Conservation (phyloP, 2,113 vertebrate genomes). For the Megaceryle maxima region DNA sequence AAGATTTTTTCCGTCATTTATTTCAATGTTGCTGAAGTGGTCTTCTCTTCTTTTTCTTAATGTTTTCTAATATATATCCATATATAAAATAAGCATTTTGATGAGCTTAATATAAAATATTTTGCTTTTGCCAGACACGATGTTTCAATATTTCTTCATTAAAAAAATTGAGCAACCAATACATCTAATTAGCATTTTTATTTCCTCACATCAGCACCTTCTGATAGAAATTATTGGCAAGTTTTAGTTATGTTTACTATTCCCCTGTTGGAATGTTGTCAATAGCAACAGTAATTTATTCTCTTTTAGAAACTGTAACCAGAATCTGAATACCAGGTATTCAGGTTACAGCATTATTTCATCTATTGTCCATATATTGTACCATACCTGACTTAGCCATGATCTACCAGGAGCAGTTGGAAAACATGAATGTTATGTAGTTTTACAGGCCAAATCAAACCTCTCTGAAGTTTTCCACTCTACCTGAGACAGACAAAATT, state of each 20-base stretch:
- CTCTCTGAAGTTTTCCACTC: neutral
- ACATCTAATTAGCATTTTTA: neutral
- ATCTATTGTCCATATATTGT: neutral
- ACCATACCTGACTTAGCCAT: neutral
- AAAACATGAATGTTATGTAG: neutral
- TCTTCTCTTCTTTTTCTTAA: neutral
- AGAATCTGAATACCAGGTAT: neutral
- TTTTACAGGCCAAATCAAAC: neutral
- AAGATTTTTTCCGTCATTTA: neutral
- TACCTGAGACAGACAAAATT: neutral
- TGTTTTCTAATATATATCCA: neutral
- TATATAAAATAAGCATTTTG: neutral
- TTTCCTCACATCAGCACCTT: neutral
- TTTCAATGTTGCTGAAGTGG: neutral
- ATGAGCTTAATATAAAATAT: neutral
- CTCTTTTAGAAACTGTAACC: neutral
- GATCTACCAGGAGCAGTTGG: neutral
- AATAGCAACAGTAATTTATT: constrained; percentile 11
- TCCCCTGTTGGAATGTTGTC: neutral
- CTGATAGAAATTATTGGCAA: neutral
- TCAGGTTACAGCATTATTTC: neutral
- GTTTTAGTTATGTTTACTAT: neutral
- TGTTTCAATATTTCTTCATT: neutral
- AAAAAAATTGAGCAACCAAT: neutral
- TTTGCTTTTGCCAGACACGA: neutral